Base-by-base conservation (phyloP, 2,113 vertebrate genomes). In the Cacatua alba region DNA sequence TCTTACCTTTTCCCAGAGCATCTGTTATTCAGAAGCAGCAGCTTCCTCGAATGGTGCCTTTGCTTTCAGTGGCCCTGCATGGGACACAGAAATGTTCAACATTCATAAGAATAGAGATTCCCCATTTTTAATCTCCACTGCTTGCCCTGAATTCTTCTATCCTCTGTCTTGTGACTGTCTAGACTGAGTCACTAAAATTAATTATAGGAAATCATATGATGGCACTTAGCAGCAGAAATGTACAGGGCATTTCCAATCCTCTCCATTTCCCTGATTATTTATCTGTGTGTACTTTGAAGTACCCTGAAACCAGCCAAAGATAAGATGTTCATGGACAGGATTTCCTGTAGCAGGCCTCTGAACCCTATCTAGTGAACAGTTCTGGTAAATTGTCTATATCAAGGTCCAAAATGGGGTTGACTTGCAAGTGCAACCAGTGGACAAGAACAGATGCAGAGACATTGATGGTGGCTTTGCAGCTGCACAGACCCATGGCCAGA, bases 331-430 rank as follows among this genome's bases (percentile, higher is more conserved):
- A 29, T 46, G 25, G 60, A 35, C n/a, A 59, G 8, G 10, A 26
- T 89, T 69, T 65, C 24, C 24, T 37, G 7, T 33, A 43, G 43
- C 17, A n/a, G 52, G 39, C 33, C 15, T 16, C 1, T 35, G 26
- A 76, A 59, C 25, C 52, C 31, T 41, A 13, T 33, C 17, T 31
- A 25, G 39, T 8, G 7, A 79, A 33, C 35, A 65, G 15, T 44
- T 75, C 31, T 28, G 2, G 0, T 74, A 17, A 83, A 55, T 49
- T 74, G 7, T 46, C 53, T 24, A 0, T 17, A 19, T 39, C 33
- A 48, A 62, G 7, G 15, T 67, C 41, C 69, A 35, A 35, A 74
- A 35, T 3, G 4, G 24, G 10, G 1, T 23, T 70, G 79, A 1
- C 15, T 82, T 68, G 23, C 41, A 62, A 49, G 15, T 19, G 25